These are phyloP conservation scores for Villa cingulata DNA, from an alignment of 2,888 invertebrate species.

Conservation along the genomic window DNA sequence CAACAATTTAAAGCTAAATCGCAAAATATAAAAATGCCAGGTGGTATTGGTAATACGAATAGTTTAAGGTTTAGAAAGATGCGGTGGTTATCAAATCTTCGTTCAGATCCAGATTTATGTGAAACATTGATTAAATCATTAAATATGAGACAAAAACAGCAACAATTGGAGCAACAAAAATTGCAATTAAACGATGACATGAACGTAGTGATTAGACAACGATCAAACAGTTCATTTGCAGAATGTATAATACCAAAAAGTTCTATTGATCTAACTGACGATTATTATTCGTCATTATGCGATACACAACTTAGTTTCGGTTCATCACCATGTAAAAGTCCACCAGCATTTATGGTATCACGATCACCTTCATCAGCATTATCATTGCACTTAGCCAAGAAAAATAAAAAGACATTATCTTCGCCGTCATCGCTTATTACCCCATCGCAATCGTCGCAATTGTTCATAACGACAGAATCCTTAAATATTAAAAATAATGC, in stretches of 20 bases:
- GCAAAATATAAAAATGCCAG: not conserved
- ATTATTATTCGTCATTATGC: constrained; percentile 28
- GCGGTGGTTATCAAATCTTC: constrained; percentile 20
- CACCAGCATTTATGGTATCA: constrained; percentile 6
- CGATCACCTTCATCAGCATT: not conserved
- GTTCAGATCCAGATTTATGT: constrained; percentile 25
- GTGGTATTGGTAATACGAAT: not conserved
- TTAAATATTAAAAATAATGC: too few relatives aligned
- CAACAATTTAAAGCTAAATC: constrained; percentile 6
- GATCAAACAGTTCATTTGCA: constrained; percentile 9
- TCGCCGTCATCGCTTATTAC: not conserved
- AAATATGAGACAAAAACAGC: constrained; percentile 6
- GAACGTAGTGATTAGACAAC: not conserved
- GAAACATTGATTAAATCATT: constrained; percentile 22
- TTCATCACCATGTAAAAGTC: constrained; percentile 27
- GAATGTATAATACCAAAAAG: constrained; percentile 6
- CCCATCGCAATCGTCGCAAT: not conserved
- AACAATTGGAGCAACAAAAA: not conserved
- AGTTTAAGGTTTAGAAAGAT: constrained; percentile 5
- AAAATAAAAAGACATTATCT: not conserved
- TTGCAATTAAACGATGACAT: constrained; percentile 1
- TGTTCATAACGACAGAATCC: too few relatives aligned
- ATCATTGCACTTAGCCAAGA: not conserved
- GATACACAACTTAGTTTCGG: constrained; percentile 29
- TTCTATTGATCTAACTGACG: constrained; percentile 14